Conservation (phyloP, 2,797 vertebrate species). For the Ctenopoma multispine region DNA sequence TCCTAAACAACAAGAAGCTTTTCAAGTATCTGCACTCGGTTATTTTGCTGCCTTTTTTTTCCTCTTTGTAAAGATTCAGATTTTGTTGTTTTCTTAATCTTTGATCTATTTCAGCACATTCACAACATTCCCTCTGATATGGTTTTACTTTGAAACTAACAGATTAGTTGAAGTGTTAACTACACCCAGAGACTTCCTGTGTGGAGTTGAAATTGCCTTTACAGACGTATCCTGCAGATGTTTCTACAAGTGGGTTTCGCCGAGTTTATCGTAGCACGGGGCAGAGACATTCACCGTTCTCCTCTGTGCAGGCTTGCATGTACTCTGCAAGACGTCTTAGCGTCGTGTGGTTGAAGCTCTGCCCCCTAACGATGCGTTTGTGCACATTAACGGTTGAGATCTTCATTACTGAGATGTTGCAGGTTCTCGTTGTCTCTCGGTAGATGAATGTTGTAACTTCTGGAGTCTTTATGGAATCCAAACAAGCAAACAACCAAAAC, state of each 20-base stretch:
- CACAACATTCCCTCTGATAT: constrained; percentile 67
- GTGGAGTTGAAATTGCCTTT: constrained; percentile 39
- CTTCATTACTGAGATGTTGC: not conserved
- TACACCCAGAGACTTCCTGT: constrained; percentile 85
- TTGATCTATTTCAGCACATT: constrained; percentile 44
- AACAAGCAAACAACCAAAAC: not conserved
- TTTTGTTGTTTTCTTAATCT: constrained; percentile 29
- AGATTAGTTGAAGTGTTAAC: constrained; percentile 80
- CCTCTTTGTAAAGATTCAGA: constrained; percentile 14
- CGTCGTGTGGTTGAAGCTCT: not conserved
- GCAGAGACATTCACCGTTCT: not conserved
- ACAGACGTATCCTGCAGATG: constrained; percentile 8
- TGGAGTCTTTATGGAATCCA: not conserved
- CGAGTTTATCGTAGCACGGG: not conserved
- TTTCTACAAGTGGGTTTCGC: not conserved
- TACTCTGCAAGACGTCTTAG: not conserved
- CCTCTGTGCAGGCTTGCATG: not conserved
- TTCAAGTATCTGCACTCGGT: not conserved
- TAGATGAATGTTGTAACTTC: not conserved
- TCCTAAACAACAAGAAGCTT: not conserved
- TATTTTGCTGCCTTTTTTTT: not conserved
- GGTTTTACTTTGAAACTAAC: constrained; percentile 60
- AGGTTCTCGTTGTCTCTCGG: too few species aligned
- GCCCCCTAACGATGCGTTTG: not conserved
- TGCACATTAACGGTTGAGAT: not conserved